A percentile compares a stretch with the other conserved stretches of the same genome.
These are phyloP conservation scores for Himalopsyche kuldschensis DNA, from an alignment of 2,888 invertebrate genomes.

Conservation along the genomic window DNA sequence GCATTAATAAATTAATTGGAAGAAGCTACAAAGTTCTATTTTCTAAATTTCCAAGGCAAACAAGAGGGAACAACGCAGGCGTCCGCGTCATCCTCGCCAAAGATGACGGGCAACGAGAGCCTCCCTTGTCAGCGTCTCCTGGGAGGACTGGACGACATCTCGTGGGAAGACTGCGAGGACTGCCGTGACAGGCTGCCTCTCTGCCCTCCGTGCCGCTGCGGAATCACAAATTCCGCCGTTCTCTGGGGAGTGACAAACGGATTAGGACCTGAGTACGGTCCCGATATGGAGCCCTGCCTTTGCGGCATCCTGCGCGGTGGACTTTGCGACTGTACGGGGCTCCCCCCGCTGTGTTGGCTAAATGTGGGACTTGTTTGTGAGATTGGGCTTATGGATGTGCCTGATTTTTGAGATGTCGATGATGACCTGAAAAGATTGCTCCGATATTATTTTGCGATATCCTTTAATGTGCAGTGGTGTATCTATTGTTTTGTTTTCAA, in stretches of 20 bases:
- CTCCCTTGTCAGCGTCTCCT: constrained; percentile 38
- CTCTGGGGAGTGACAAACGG: constrained; percentile 51
- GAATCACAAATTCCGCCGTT: constrained; percentile 55
- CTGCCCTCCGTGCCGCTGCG: constrained; percentile 48
- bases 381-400: constrained; percentile 5
- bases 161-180: constrained; percentile 35
- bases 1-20: neutral
- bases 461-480: neutral
- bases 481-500: neutral
- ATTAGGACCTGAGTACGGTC: constrained; percentile 50
- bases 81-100: constrained; percentile 28
- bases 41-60: constrained; percentile 35
- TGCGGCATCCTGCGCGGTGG: constrained; percentile 41
- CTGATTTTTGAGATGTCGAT: neutral
- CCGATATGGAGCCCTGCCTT: constrained; percentile 48
- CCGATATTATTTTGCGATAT: constrained; percentile 1
- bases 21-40: neutral
- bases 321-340: constrained; percentile 28
- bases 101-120: constrained; percentile 29
- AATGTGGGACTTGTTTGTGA: constrained; percentile 24
- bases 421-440: constrained; percentile 15
- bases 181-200: constrained; percentile 40
- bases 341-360: constrained; percentile 17
- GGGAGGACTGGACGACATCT: constrained; percentile 26
- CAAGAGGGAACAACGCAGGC: constrained; percentile 32